Base-by-base conservation (phyloP, 2,797 vertebrate species). In the Argentina silus region DNA sequence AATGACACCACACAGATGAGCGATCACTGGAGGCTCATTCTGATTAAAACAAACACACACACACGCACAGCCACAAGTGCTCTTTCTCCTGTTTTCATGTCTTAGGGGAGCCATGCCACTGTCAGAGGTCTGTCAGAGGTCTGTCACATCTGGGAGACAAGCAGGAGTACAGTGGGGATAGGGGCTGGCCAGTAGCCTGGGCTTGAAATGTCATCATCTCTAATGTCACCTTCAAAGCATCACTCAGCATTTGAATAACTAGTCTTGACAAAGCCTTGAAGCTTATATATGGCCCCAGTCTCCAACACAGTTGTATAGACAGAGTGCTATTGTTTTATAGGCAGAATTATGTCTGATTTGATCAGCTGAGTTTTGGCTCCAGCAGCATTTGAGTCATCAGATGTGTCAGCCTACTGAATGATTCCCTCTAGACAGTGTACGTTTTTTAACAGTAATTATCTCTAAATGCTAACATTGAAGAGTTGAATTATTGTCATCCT, bases 211-310 rank as follows among this genome's bases (percentile, higher is more conserved):
- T 91, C 92, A 91, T 90, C 85, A 90, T 87, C 81, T 81, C 59
- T 92, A 90, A 92, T 90, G 91, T 92, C 92, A 90, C 86, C 78
- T 78, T 72, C 74, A 78, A 85, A 85, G 77, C 87, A 73, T 91
- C 91, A 90, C 79, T 90, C 90, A 86, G 78, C 44, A 88, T 92
- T 89, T 91, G 79, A 91, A 92, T 94, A 92, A 93, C 88, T 51
- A 44, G 48, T 67, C 66, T 27, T 87, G 92, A 91, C 88, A 89
- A 72, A 72, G 77, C 86, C 92, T 90, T 42, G 74, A 76, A 89
- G 90, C 83, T 23, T 48, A 67, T 65, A 67, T 77, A 81, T 76
- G 86, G 78, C 90, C 88, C 86, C 74, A 79, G 84, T 86, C 82
- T 82, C 75, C 71, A 76, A 71, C 69, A 63, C 81, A 75, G 72